Evolutionary conservation across 2,888 invertebrate genomes (phyloP).

Genomic region (Leptinotarsa rubiginosa): DNA sequence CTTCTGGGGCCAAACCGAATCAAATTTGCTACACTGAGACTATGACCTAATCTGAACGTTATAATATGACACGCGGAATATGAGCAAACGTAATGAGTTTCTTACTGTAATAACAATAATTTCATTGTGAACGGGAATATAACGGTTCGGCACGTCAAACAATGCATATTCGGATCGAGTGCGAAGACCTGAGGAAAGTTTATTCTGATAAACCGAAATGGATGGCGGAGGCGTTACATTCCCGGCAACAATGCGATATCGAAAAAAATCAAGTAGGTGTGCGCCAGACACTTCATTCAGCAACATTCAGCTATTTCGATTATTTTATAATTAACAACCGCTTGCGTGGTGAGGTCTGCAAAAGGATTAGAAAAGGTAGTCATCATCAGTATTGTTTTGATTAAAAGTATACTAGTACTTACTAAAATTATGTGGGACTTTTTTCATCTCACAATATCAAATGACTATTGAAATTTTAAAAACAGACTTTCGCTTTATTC

Average conservation of each 20-base stretch:
- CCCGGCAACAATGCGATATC: slow-evolving; percentile 22
- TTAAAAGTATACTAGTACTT: no score
- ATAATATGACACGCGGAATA: slow-evolving; percentile 9
- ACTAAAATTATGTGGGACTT: no score
- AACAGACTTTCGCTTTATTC: no score
- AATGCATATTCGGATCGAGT: slow-evolving; percentile 29
- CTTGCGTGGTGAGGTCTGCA: background rate
- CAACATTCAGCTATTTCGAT: slow-evolving; percentile 13
- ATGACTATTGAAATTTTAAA: no score
- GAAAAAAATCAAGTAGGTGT: slow-evolving; percentile 22
- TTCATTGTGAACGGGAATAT: slow-evolving; percentile 4
- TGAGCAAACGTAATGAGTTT: slow-evolving; percentile 20
- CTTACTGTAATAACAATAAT: slow-evolving; percentile 23
- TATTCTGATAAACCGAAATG: slow-evolving; percentile 30
- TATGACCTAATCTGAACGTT: slow-evolving; percentile 1
- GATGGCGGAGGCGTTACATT: slow-evolving; percentile 30
- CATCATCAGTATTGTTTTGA: no score
- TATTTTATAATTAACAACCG: slow-evolving; percentile 6
- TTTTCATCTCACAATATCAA: no score
- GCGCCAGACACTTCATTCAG: slow-evolving; percentile 19
- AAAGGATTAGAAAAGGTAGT: background rate
- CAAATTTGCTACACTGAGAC: background rate
- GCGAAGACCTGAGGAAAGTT: slow-evolving; percentile 35
- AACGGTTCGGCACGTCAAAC: slow-evolving; percentile 23
- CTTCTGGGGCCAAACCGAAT: background rate